Conservation (phyloP, 2,113 vertebrate genomes). For the Sinocyclocheilus grahami region DNA sequence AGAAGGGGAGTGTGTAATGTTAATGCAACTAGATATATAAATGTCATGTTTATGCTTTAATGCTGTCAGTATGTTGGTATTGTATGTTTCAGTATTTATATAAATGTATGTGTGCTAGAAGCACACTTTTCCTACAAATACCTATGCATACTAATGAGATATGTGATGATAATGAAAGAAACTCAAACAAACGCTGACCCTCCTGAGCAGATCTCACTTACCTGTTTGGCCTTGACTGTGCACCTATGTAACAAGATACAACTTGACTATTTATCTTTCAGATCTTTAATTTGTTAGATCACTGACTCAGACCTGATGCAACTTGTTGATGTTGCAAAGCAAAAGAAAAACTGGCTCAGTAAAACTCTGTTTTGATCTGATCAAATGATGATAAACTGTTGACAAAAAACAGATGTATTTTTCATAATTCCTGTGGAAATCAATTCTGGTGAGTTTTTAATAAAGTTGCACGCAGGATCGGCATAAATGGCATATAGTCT, state of each 20-base stretch:
- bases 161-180: not conserved
- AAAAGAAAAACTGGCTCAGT: not conserved
- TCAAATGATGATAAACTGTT: not conserved
- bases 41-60: not conserved
- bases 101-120: not conserved
- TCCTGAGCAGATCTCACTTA: not conserved
- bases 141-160: not conserved
- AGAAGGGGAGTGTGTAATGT: no score
- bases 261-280: not conserved
- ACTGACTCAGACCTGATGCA: not conserved
- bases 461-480: not conserved
- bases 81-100: not conserved
- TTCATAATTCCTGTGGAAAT: not conserved
- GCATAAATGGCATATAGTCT: not conserved
- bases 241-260: not conserved
- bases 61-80: not conserved
- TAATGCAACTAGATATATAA: no score
- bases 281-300: not conserved
- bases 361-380: not conserved
- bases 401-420: not conserved
- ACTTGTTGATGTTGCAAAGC: not conserved
- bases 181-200: not conserved
- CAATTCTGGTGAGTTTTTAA: conserved; percentile 5
- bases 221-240: no score
- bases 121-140: not conserved